Conservation (phyloP, 2,797 vertebrate genomes). For the Hirundo rustica region DNA sequence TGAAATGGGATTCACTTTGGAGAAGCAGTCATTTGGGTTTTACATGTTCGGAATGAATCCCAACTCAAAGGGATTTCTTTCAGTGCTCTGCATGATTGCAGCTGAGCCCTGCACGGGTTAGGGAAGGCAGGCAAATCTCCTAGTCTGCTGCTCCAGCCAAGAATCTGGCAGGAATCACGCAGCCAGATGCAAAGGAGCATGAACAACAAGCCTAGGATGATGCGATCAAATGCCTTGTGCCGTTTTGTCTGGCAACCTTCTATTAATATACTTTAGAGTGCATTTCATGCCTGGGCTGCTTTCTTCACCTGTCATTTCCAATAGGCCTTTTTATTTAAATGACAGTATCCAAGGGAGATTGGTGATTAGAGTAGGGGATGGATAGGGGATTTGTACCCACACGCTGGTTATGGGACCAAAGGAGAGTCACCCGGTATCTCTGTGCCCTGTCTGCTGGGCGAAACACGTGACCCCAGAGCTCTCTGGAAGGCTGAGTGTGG, state of each 20-base stretch:
- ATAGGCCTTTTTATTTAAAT: conserved; percentile 54
- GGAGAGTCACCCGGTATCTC: not conserved
- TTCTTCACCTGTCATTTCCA: conserved; percentile 64
- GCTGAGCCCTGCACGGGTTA: conserved; percentile 58
- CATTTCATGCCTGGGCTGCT: conserved; percentile 56
- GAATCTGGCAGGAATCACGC: conserved; percentile 61
- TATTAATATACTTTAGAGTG: conserved; percentile 57
- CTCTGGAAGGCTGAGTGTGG: not conserved
- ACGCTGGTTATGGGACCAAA: not conserved
- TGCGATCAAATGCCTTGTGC: conserved; percentile 57
- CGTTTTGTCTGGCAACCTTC: conserved; percentile 51
- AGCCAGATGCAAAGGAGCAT: conserved; percentile 62
- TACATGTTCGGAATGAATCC: conserved; percentile 65
- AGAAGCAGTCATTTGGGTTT: conserved; percentile 74
- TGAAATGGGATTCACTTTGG: conserved; percentile 76
- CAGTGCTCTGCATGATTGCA: conserved; percentile 54
- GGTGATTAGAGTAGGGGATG: not conserved
- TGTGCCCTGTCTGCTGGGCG: not conserved
- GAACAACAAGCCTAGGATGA: conserved; percentile 45
- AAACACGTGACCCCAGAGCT: not conserved
- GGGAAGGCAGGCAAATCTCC: conserved; percentile 57
- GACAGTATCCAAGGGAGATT: conserved; percentile 35
- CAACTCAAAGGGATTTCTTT: conserved; percentile 74
- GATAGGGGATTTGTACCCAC: not conserved
- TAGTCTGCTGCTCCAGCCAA: conserved; percentile 36